Percentiles rank a stretch among this genome's conserved stretches.
These are phyloP conservation scores for Parnassius orleans DNA, from an alignment of 2,888 invertebrate genomes.

Conservation along the genomic window DNA sequence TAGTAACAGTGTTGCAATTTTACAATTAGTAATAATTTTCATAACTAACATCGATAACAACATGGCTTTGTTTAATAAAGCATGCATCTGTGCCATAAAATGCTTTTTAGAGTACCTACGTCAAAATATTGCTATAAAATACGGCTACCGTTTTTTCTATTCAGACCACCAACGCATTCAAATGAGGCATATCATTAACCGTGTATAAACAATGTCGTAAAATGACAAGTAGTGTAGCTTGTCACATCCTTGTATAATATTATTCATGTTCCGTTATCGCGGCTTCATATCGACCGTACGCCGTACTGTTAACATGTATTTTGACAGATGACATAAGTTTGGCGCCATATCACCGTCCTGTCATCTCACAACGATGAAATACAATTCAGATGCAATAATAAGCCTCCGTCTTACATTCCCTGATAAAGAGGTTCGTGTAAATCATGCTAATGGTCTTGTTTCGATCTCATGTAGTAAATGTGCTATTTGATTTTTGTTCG, in stretches of 20 bases:
- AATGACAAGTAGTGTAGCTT: constrained; percentile 72
- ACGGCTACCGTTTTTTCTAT: constrained; percentile 43
- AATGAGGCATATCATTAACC: constrained; percentile 74
- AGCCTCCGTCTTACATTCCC: constrained; percentile 75
- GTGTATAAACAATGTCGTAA: constrained; percentile 72
- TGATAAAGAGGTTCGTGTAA: constrained; percentile 63
- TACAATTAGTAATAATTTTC: no score
- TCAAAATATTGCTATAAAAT: constrained; percentile 37
- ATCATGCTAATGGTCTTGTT: constrained; percentile 60
- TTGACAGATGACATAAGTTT: constrained; percentile 81
- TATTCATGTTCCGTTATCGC: constrained; percentile 58
- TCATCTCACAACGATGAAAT: constrained; percentile 71
- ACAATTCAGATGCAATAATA: constrained; percentile 77
- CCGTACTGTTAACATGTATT: constrained; percentile 77
- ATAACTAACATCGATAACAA: no score
- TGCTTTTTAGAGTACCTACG: background rate
- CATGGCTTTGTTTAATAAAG: no score
- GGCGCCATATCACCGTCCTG: constrained; percentile 65
- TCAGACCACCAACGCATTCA: constrained; percentile 75
- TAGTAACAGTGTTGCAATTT: no score
- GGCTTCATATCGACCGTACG: constrained; percentile 52
- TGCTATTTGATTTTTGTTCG: constrained; percentile 25
- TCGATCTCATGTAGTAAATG: constrained; percentile 30
- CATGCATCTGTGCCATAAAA: background rate
- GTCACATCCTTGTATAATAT: constrained; percentile 63